Percentiles rank a stretch among this genome's conserved stretches.
phyloP scores from a whole-genome alignment of 2,888 invertebrate genomes.

The Tiliacea citrago region DNA sequence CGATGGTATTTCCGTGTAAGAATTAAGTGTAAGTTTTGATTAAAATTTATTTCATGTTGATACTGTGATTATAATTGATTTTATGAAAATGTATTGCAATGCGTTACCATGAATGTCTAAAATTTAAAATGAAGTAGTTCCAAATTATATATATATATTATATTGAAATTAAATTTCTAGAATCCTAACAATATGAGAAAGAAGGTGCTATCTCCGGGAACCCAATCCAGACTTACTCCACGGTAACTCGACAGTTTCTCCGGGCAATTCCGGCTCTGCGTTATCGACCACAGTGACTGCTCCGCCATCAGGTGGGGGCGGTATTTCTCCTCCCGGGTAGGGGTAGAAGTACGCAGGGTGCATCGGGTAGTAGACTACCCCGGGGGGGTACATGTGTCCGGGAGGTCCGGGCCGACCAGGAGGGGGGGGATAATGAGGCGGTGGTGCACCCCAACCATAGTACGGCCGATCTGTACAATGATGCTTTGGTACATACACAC shows the following conservation, averaged over 20 bases:
- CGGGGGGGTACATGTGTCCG: slow-evolving; percentile 68
- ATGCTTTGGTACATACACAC: slow-evolving; percentile 35
- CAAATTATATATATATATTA: no score
- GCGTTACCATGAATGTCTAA: not conserved
- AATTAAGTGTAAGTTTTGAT: slow-evolving; percentile 24
- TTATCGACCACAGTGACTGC: slow-evolving; percentile 77
- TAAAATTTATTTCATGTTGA: slow-evolving; percentile 3
- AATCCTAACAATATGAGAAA: slow-evolving; percentile 26
- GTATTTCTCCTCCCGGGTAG: slow-evolving; percentile 66
- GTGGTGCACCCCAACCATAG: slow-evolving; percentile 82
- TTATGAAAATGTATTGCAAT: slow-evolving; percentile 2
- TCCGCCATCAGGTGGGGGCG: slow-evolving; percentile 70
- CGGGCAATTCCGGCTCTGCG: slow-evolving; percentile 82
- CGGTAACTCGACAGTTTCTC: slow-evolving; percentile 88
- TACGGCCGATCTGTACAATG: slow-evolving; percentile 83
- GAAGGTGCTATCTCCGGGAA: slow-evolving; percentile 78
- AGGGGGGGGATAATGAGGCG: slow-evolving; percentile 67
- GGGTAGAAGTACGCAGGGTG: slow-evolving; percentile 88
- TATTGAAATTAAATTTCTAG: not conserved
- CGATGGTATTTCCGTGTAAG: slow-evolving; percentile 33
- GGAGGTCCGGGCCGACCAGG: slow-evolving; percentile 66
- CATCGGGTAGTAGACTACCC: slow-evolving; percentile 83
- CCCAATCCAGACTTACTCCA: slow-evolving; percentile 86
- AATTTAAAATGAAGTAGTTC: not conserved
- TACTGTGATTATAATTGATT: slow-evolving; percentile 4